Conservation (phyloP, 2,113 vertebrate species). For the Seriola quinqueradiata region DNA sequence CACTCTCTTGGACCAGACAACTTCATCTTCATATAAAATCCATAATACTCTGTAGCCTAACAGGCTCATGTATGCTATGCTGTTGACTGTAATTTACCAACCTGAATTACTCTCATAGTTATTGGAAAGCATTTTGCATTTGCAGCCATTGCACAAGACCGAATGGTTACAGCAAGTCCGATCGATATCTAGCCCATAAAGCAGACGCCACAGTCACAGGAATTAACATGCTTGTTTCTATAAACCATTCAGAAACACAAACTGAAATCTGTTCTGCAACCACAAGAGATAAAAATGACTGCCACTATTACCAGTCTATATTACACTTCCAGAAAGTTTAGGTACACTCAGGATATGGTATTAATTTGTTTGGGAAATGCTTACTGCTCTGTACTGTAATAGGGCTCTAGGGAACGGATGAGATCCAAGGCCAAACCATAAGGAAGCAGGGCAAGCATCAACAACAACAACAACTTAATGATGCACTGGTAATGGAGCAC, state of each 20-base stretch:
- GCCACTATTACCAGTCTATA: slow-evolving; percentile 70
- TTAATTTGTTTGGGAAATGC: slow-evolving; percentile 80
- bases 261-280: slow-evolving; percentile 64
- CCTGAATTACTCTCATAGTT: slow-evolving; percentile 60
- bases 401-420: slow-evolving; percentile 61
- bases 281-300: slow-evolving; percentile 54
- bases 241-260: slow-evolving; percentile 53
- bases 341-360: slow-evolving; percentile 71
- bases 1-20: slow-evolving; percentile 7
- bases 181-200: slow-evolving; percentile 68
- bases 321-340: slow-evolving; percentile 81
- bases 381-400: slow-evolving; percentile 72
- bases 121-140: slow-evolving; percentile 72
- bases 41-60: slow-evolving; percentile 33
- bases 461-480: slow-evolving; percentile 73
- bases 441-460: slow-evolving; percentile 62
- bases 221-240: slow-evolving; percentile 43
- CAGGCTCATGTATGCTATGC: slow-evolving; percentile 23
- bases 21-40: slow-evolving; percentile 41
- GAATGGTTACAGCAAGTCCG: slow-evolving; percentile 47
- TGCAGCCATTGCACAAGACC: slow-evolving; percentile 49
- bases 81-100: slow-evolving; percentile 67
- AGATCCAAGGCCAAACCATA: slow-evolving; percentile 74
- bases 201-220: slow-evolving; percentile 63
- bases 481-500: slow-evolving; percentile 73